Evolutionary conservation across 2,113 vertebrate species (phyloP).

Genomic region (Rallus limicola): DNA sequence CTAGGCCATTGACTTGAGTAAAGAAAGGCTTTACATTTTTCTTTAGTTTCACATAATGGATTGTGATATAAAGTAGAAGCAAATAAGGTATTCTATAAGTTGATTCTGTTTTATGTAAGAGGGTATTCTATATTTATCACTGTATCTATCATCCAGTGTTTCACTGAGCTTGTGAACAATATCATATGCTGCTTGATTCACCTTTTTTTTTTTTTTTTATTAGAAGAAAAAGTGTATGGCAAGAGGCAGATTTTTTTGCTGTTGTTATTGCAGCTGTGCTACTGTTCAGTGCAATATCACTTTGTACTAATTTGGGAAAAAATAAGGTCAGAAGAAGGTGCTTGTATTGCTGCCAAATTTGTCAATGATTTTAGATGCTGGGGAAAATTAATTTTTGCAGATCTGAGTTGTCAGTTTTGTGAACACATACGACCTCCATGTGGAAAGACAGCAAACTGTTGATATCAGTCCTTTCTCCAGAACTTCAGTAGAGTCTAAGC

Average conservation of each 20-base stretch:
- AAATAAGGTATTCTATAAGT: not conserved
- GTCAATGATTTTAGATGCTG: not conserved
- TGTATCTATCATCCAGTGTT: not conserved
- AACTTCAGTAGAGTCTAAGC: not conserved
- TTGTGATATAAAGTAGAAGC: not conserved
- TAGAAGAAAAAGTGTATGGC: not conserved
- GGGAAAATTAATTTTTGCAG: not conserved
- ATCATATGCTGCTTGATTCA: not conserved
- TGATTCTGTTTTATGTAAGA: not conserved
- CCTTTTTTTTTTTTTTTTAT: not conserved
- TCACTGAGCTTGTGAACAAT: not conserved
- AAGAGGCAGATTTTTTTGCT: not conserved
- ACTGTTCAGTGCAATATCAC: not conserved
- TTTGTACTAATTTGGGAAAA: not conserved
- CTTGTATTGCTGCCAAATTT: not conserved
- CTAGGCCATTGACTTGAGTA: slow-evolving; percentile 14
- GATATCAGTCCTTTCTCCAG: not conserved
- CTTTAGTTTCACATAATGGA: slow-evolving; percentile 7
- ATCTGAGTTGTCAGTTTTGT: not conserved
- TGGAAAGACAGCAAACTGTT: not conserved
- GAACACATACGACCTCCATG: not conserved
- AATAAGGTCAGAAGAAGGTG: not conserved
- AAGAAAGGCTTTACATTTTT: slow-evolving; percentile 27
- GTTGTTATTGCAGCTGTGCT: not conserved
- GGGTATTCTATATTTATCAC: not conserved